Evolutionary conservation across 2,888 invertebrate species (phyloP), one percentile per base, ranked within the genome.

Genomic region (Stenurella melanura): DNA sequence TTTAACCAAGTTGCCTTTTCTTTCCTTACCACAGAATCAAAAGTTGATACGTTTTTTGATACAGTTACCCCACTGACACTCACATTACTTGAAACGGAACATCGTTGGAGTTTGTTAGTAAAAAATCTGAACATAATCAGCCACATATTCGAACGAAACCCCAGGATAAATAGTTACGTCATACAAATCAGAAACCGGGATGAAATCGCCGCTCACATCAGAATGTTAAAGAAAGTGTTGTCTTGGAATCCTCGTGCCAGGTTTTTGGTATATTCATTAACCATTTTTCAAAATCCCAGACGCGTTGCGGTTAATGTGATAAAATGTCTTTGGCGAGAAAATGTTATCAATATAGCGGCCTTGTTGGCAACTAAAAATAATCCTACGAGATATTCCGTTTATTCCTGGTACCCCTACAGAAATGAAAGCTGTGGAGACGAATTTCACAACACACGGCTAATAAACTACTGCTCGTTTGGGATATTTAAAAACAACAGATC

Each of bases 111-210:
- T 21, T 26, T 79, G 11, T 15, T 77, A 18, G 38, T 77, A 38
- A 77, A n/a, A 50, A 72, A 71, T 15, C 58, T 75, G 10, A 54
- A 63, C 26, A 70, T 19, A 1, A 17, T 34, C 38, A 26, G 7
- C 17, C 63, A 54, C 18, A 3, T 11, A 64, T 54, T 21, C 17
- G 30, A 54, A 54, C 7, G 6, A 15, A 58, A 18, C 11, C n/a
- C 18, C 56, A 68, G 11, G 57, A 42, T 18, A 12, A 19, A 26
- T 38, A 74, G 60, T 18, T 73, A 69, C 50, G 73, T 79, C 18
- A 18, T 79, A 30, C 69, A 76, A n/a, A 75, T 79, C 38, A 73
- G 50, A 67, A 63, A 26, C 0, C 63, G 54, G 42, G 30, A 54
- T 19, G 76, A 79, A 38, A 38, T 79, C 34, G n/a, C 57, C 21